Base-by-base conservation (phyloP, 2,113 vertebrate species). In the Oryzias curvinotus region DNA sequence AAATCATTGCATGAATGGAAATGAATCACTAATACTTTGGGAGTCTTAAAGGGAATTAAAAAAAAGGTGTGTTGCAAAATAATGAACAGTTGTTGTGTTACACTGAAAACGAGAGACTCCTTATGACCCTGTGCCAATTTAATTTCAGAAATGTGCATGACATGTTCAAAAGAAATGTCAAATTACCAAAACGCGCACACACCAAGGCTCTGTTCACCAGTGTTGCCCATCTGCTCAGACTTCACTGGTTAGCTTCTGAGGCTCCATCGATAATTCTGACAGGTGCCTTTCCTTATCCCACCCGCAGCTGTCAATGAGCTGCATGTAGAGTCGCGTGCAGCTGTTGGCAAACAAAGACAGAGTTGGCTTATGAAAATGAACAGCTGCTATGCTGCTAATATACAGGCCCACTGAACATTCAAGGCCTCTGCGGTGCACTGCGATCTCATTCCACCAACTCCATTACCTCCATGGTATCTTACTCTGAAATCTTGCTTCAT, bases 291-390 rank as follows among this genome's bases (percentile, higher is more conserved):
- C 42, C 65, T 71, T 67, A 65, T 80, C 81, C 67, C 74, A 60
- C 76, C 57, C 55, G 74, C 82, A 81, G 78, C 83, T 85, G 86
- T 82, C 81, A 75, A 73, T 75, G 85, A 81, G 82, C 41, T 36
- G 36, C 36, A 36, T 36, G 36, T 36, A 10, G 36, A 36, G 36
- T 10, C 36, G 36, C 36, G 12, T 36, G 36, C 36, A 36, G 36
- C 85, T 56, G 69, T 86, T 80, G 62, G 82, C 73, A 84, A 89
- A 89, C 82, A 84, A 78, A 79, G 78, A 71, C 64, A 62, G 55
- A 80, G 77, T 54, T 81, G 81, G 82, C 83, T 75, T 82, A 49
- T 70, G 62, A 47, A 46, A 66, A 59, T 52, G 71, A 84, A 87
- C 89, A 90, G 82, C 82, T 88, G 86, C 68, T 69, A 65, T 52